phyloP scores from a whole-genome alignment of 2,888 invertebrate genomes.

The Sicus ferrugineus region DNA sequence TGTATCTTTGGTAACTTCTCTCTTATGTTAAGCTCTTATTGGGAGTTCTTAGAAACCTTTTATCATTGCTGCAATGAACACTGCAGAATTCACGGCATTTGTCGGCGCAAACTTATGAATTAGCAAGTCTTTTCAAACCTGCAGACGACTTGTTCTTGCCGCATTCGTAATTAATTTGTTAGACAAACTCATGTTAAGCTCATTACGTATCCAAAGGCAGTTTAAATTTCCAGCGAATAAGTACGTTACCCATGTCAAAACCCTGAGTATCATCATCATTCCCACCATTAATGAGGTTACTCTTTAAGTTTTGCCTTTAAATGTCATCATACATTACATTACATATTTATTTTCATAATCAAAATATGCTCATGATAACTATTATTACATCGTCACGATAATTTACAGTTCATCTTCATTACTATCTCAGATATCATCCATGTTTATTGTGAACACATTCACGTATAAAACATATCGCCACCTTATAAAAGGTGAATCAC shows the following conservation, averaged over 20 bases:
- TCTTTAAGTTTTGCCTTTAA: neutral
- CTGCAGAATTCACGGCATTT: neutral
- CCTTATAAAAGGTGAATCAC: no score
- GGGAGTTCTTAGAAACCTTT: no score
- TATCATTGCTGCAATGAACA: no score
- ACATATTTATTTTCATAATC: neutral
- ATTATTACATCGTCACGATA: neutral
- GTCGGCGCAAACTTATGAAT: conserved; percentile 1
- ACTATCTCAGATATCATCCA: neutral
- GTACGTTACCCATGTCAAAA: no score
- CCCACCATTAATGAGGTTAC: neutral
- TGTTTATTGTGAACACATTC: no score
- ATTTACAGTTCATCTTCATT: neutral
- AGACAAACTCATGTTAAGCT: conserved; percentile 24
- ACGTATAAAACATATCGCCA: no score
- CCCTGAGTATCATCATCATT: neutral
- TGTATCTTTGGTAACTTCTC: no score
- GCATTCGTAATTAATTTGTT: conserved; percentile 17
- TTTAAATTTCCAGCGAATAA: neutral
- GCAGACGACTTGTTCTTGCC: neutral
- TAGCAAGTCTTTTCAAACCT: conserved; percentile 4
- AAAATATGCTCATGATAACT: neutral
- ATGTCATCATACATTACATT: no score
- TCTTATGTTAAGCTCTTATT: no score
- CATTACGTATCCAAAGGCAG: neutral